Evolutionary conservation across 2,888 invertebrate genomes (phyloP), one percentile per base, ranked within the genome.

Genomic region (Phyto melanocephala): DNA sequence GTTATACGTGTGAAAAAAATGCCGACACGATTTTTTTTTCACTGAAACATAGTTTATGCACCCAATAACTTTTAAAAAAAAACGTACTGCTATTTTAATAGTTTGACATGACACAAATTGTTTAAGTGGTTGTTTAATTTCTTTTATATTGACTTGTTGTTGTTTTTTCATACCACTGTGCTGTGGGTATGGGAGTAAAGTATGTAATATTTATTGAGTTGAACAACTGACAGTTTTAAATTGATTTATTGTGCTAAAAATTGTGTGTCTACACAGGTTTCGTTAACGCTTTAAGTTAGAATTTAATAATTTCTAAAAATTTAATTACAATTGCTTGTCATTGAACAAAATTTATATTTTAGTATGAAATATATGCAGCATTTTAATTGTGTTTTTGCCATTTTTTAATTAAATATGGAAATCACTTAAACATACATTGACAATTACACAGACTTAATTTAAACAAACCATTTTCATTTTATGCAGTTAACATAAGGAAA

Each of bases 401-500:
- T 67, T 8, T 58, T 79, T 58, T 67, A 65, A 79, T 79, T 72
- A 65, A 72, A 79, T 67, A 65, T 60, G 72, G 42, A 67, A 79
- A 72, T 67, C 58, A 72, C 40, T 79, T 79, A 50, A 52, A 79
- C 22, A 42, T 42, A 37, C 67, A 35, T 28, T 22, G 22, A 10
- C 22, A 50, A 63, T 20, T 11, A 45, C 22, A 54, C 54, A 22
- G 6, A 62, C 0, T 3, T 6, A 11, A 6, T 28, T 3, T 5
- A 28, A 28, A 28, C 28, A 28, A 5, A 28, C 6, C 3, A 28
- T 28, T 5, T 37, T 60, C 5, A 52, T 33, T 52, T 40, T 28
- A n/a, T 17, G 13, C 40, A n/a, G 50, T 4, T 72, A 17, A 17
- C 37, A 17, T 33, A 20, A n/a, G 42, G 22, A 1, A 8, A 11